Evolutionary conservation across 1,140 invertebrate genomes (phyloP).

Genomic region (Calliphora vicina): DNA sequence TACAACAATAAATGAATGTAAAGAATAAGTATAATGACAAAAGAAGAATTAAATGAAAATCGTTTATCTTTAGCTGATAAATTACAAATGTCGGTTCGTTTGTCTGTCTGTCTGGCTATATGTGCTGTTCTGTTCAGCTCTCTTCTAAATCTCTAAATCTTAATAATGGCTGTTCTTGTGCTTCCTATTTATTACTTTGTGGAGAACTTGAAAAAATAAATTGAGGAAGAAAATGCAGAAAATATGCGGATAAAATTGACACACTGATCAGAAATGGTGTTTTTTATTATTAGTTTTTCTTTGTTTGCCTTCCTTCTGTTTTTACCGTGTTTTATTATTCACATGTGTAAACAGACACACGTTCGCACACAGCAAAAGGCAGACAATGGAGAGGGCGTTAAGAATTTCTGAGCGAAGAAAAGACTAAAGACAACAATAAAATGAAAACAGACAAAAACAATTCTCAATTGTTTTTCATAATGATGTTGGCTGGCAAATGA

Average conservation of each 20-base stretch:
- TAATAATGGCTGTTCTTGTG: too few relatives aligned
- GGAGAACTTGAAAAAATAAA: background rate
- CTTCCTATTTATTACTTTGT: too few relatives aligned
- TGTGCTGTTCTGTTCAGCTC: background rate
- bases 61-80: constrained; percentile 13
- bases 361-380: background rate
- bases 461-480: background rate
- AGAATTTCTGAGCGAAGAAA: background rate
- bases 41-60: background rate
- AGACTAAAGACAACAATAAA: background rate
- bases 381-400: constrained; percentile 8
- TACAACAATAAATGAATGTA: background rate
- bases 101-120: background rate
- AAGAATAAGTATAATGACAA: background rate
- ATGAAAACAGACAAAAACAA: background rate
- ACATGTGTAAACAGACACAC: background rate
- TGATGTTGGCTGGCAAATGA: background rate
- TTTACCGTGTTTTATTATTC: too few relatives aligned
- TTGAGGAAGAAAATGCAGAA: constrained; percentile 19
- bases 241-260: constrained; percentile 32
- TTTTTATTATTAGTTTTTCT: background rate
- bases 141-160: background rate
- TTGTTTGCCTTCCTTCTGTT: background rate
- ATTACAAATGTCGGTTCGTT: background rate
- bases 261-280: background rate